A percentile compares a stretch with the other conserved stretches of the same genome.
These are phyloP conservation scores for Anhinga rufa DNA, from an alignment of 2,113 vertebrate species.

Conservation along the genomic window DNA sequence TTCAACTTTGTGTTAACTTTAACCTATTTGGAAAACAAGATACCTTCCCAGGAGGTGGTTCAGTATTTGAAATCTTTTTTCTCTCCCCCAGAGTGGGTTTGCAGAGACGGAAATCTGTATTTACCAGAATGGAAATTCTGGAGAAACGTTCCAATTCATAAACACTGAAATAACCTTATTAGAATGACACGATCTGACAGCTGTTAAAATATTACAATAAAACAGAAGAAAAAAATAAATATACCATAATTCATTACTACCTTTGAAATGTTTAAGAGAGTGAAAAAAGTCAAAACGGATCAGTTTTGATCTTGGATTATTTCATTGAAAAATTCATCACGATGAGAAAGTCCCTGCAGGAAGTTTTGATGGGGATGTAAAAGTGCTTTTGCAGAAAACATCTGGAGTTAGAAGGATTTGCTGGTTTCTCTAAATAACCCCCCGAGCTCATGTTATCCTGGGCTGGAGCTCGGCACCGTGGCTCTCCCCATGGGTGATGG, in stretches of 20 bases:
- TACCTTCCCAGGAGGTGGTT: background rate
- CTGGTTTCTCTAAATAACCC: background rate
- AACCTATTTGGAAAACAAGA: background rate
- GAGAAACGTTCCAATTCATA: constrained; percentile 3
- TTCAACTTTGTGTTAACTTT: background rate
- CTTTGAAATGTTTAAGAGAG: constrained; percentile 4
- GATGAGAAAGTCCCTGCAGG: background rate
- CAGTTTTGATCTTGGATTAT: constrained; percentile 1
- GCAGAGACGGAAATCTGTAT: background rate
- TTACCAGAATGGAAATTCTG: constrained; percentile 19
- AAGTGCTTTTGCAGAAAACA: background rate
- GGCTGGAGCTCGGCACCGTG: fast-evolving
- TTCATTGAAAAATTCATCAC: background rate
- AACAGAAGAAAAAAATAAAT: background rate
- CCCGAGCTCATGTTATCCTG: background rate
- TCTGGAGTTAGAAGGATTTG: background rate
- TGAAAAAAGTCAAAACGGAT: background rate
- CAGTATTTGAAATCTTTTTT: background rate
- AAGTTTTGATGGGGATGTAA: background rate
- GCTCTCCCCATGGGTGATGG: background rate
- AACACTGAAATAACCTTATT: constrained; percentile 15
- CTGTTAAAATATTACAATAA: constrained; percentile 4
- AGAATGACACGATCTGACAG: background rate
- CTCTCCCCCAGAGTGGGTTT: background rate
- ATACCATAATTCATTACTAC: background rate